Base-by-base conservation (phyloP, 2,797 vertebrate genomes). In the Acanthopagrus latus region DNA sequence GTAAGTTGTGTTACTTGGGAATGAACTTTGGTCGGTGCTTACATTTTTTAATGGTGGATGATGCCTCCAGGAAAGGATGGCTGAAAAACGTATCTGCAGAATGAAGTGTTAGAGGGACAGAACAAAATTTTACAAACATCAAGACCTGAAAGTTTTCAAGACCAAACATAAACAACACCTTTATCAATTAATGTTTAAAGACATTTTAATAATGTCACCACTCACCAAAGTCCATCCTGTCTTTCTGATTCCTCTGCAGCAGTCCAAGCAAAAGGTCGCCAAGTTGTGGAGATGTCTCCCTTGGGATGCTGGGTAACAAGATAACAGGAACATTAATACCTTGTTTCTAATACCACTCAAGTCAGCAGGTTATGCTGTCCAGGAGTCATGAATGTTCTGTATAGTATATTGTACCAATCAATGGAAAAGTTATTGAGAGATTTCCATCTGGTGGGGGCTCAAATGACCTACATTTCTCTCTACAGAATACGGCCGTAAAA, bases 161-260 rank as follows among this genome's bases (percentile, higher is more conserved):
- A 50, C 9, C 0, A 76, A 21, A 64, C 8, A 4, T 27, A 5
- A 75, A 51, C 33, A 33, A 27, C 18, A 2, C 20, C 51, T 73
- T 38, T 10, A 57, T 9, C 8, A 29, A 27, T 73, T 62, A 1
- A 46, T 29, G 14, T 44, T 21, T 29, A 20, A 21, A 57, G 7
- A 43, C 7, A 18, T 57, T 10, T 2, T 8, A 47, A 2, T 16
- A 7, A 21, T 8, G 43, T 58, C 44, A 41, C n/a, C 41, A 95
- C 96, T 89, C 88, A 98, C 98, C 97, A 83, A 99, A 99, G 90
- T 99, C 97, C 95, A 99, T 97, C 78, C 98, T 95, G 76, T 99
- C 98, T 89, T 98, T 99, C 89, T 99, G 98, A 91, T 97, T 99
- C 90, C 97, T 96, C 93, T 99, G 98, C 87, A 99, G 96, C 82